Conservation (phyloP, 2,797 vertebrate genomes). For the Geotrypetes seraphini region DNA sequence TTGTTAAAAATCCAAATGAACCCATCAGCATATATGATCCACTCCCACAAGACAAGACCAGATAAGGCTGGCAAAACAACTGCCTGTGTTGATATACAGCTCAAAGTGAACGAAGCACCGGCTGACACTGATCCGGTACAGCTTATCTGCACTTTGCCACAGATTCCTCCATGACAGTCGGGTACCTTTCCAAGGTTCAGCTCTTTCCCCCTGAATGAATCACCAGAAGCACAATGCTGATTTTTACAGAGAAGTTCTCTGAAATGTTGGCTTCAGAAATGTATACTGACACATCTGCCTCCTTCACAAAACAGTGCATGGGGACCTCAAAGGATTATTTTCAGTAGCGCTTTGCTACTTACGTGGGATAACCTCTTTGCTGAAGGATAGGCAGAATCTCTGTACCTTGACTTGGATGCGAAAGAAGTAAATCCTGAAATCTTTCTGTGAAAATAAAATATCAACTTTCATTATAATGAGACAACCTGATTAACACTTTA, state of each 20-base stretch:
- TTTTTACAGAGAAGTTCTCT: background rate
- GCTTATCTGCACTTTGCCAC: background rate
- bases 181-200: accelerated
- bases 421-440: constrained; percentile 74
- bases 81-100: background rate
- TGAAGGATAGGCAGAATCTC: constrained; percentile 84
- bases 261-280: constrained; percentile 2
- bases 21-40: constrained; percentile 6
- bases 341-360: constrained; percentile 36
- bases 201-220: background rate
- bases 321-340: background rate
- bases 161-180: background rate
- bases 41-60: constrained; percentile 12
- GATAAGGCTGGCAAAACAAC: constrained; percentile 22
- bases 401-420: constrained; percentile 51
- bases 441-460: constrained; percentile 57
- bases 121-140: constrained; percentile 3
- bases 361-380: constrained; percentile 84
- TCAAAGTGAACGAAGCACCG: constrained; percentile 3
- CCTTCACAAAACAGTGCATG: background rate
- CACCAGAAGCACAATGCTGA: background rate
- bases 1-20: constrained; percentile 17
- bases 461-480: too few species aligned
- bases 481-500: too few species aligned
- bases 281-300: background rate